Percentiles rank a stretch among this genome's conserved stretches.
Conservation (phyloP, 2,888 invertebrate species). For the Nymphalis urticae region DNA sequence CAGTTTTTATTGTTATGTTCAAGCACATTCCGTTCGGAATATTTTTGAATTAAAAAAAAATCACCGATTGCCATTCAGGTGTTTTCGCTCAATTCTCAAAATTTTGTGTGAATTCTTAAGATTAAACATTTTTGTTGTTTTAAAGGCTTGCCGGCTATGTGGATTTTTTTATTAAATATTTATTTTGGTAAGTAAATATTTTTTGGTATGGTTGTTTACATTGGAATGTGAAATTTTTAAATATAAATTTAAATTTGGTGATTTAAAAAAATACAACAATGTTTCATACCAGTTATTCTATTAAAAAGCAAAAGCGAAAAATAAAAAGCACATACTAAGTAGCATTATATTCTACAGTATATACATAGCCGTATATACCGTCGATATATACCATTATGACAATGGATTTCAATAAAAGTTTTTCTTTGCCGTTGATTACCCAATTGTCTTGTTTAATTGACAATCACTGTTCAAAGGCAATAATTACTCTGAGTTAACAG, state of each 20-base stretch:
- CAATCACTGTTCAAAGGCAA: slow-evolving; percentile 4
- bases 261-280: too few species aligned
- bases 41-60: slow-evolving; percentile 12
- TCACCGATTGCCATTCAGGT: slow-evolving; percentile 2
- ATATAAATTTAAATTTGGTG: too few species aligned
- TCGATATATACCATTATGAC: too few species aligned
- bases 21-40: neutral
- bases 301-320: too few species aligned
- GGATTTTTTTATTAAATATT: neutral
- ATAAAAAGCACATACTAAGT: too few species aligned
- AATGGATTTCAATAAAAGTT: too few species aligned
- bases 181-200: too few species aligned
- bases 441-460: neutral
- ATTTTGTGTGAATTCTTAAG: slow-evolving; percentile 8
- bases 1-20: slow-evolving; percentile 14
- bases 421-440: neutral
- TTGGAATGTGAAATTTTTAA: too few species aligned
- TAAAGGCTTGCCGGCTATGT: neutral
- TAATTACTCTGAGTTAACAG: neutral
- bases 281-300: too few species aligned
- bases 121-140: neutral
- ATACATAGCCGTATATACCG: too few species aligned
- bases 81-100: neutral
- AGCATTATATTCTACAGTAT: too few species aligned
- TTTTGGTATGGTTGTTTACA: too few species aligned